Conservation (phyloP, 2,113 vertebrate species). For the Deroptyus accipitrinus region DNA sequence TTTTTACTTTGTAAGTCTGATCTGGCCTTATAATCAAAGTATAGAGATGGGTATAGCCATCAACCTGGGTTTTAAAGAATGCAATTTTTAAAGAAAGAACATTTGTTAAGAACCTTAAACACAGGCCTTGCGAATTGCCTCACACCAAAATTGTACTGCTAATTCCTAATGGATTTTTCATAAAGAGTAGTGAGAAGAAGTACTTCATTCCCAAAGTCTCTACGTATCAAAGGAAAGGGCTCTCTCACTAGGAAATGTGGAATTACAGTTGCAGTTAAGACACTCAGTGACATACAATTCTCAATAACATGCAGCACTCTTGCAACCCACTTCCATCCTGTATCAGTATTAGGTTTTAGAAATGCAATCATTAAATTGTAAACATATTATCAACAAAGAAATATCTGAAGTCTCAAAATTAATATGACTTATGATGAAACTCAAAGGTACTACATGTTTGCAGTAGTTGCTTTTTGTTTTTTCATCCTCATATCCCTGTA, state of each 20-base stretch:
- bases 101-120: neutral
- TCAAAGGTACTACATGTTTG: neutral
- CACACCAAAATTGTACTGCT: neutral
- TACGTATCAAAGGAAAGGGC: neutral
- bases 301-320: neutral
- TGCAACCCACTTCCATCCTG: neutral
- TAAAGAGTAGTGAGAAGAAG: neutral
- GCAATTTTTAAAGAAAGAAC: neutral
- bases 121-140: neutral
- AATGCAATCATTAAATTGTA: neutral
- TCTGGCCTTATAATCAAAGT: constrained; percentile 84
- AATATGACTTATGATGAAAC: too few relatives aligned
- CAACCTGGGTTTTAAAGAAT: constrained; percentile 69
- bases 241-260: neutral
- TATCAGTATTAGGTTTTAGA: neutral
- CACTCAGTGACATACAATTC: neutral
- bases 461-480: neutral
- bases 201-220: neutral
- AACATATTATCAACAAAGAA: neutral
- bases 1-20: constrained; percentile 83
- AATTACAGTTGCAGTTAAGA: neutral
- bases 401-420: neutral
- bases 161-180: neutral
- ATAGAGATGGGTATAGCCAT: constrained; percentile 84
- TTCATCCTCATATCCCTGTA: neutral